Percentiles rank a stretch among this genome's conserved stretches.
phyloP scores from a whole-genome alignment of 92 coral and sea anemone genomes.

The Pocillopora grandis region DNA sequence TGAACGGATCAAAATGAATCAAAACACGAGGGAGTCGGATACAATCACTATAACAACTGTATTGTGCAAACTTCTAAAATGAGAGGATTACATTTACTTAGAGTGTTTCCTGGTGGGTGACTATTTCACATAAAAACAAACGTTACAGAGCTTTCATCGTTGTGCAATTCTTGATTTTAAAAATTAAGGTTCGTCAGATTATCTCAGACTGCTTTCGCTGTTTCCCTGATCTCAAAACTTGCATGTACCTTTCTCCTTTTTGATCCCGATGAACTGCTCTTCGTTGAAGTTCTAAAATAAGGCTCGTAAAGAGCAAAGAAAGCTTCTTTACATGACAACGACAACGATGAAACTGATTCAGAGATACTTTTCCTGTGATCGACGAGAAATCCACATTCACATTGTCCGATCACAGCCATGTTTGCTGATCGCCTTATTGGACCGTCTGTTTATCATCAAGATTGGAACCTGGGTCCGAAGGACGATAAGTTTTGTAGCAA shows the following conservation, averaged over 20 bases:
- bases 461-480: no score
- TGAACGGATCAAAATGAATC: neutral
- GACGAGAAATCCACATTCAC: conserved; percentile 79
- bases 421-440: neutral
- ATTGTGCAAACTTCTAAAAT: no score
- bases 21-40: neutral
- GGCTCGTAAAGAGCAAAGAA: conserved; percentile 72
- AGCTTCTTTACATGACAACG: conserved; percentile 48
- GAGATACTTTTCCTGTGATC: conserved; percentile 81
- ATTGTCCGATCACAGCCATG: conserved; percentile 74
- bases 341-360: conserved; percentile 55
- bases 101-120: no score
- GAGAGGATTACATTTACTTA: no score
- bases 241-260: conserved; percentile 24
- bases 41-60: no score
- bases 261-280: neutral
- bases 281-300: conserved; percentile 39
- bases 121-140: no score
- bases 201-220: neutral
- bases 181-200: no score
- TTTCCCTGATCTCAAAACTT: neutral
- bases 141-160: neutral
- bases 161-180: no score
- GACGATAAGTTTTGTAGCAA: no score
- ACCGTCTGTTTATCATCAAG: no score